Conservation (phyloP, 2,113 vertebrate genomes). For the Oxyura jamaicensis region DNA sequence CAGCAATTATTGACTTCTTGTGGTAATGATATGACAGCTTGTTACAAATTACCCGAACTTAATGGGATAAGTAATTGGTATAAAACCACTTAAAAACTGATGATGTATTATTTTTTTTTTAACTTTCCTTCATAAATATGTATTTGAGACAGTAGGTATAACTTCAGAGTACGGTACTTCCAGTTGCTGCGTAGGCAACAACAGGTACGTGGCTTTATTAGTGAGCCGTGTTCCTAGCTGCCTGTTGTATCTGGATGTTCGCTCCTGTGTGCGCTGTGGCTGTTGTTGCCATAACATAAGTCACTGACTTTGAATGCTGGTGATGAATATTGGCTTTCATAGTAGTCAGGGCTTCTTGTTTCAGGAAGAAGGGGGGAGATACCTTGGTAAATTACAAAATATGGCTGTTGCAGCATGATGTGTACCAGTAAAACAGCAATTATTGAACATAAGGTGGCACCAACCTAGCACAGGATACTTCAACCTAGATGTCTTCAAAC, state of each 20-base stretch:
- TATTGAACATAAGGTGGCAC: background rate
- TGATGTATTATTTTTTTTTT: slow-evolving; percentile 51
- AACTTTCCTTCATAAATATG: slow-evolving; percentile 48
- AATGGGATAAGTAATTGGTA: slow-evolving; percentile 60
- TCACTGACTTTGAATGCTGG: background rate
- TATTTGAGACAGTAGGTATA: background rate
- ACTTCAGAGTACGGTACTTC: background rate
- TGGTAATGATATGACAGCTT: slow-evolving; percentile 60
- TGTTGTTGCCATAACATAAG: background rate
- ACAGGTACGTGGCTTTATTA: fast-evolving
- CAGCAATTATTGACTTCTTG: slow-evolving; percentile 62
- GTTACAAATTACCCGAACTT: slow-evolving; percentile 62
- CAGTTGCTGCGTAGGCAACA: background rate
- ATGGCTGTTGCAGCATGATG: fast-evolving
- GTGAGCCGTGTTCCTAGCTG: too few relatives aligned
- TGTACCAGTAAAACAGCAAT: background rate
- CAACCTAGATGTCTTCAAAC: background rate
- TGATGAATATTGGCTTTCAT: background rate
- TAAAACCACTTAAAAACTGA: slow-evolving; percentile 34
- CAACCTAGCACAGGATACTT: background rate
- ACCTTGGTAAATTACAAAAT: background rate
- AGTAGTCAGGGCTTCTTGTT: background rate
- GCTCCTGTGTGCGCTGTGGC: background rate
- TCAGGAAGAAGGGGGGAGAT: background rate
- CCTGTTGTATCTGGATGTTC: background rate